Evolutionary conservation across 1,140 invertebrate genomes (phyloP).

Genomic region (Aphelenchoides avenae): DNA sequence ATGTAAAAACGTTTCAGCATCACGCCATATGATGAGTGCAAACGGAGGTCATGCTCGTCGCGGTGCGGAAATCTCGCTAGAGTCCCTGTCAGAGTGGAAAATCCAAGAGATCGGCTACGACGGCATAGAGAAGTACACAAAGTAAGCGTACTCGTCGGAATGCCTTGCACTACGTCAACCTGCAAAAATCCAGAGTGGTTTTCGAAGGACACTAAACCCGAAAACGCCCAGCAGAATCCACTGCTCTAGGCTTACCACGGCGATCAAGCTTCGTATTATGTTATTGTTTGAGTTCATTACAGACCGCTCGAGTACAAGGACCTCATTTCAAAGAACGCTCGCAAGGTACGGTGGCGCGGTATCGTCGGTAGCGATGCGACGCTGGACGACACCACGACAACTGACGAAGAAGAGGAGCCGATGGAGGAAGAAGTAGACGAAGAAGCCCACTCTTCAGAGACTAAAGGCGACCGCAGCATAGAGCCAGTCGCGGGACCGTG

Average conservation of each 20-base stretch:
- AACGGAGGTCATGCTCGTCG: too few species aligned
- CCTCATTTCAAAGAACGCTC: conserved; percentile 29
- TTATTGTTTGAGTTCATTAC: conserved; percentile 27
- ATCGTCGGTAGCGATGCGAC: conserved; percentile 26
- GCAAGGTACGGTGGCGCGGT: conserved; percentile 28
- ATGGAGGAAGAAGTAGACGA: conserved; percentile 3
- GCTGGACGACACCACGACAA: conserved; percentile 34
- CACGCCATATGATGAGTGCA: too few species aligned
- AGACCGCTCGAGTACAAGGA: conserved; percentile 42
- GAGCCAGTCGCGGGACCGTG: conserved; percentile 41
- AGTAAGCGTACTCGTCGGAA: conserved; percentile 24
- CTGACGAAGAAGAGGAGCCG: conserved; percentile 14
- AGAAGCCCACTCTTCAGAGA: conserved; percentile 4
- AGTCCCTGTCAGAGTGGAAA: conserved; percentile 43
- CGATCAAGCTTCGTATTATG: too few species aligned
- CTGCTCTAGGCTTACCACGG: too few species aligned
- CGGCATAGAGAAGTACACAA: conserved; percentile 35
- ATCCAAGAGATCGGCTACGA: conserved; percentile 43
- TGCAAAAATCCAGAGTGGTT: too few species aligned
- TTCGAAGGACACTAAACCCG: too few species aligned
- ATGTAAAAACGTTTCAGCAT: too few species aligned
- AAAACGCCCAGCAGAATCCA: too few species aligned
- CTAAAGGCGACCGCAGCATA: too few species aligned
- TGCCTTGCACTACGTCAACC: conserved; percentile 1
- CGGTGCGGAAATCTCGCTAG: conserved; percentile 39